Conservation (phyloP, 2,888 invertebrate genomes). For the Glaucopsyche alexis region DNA sequence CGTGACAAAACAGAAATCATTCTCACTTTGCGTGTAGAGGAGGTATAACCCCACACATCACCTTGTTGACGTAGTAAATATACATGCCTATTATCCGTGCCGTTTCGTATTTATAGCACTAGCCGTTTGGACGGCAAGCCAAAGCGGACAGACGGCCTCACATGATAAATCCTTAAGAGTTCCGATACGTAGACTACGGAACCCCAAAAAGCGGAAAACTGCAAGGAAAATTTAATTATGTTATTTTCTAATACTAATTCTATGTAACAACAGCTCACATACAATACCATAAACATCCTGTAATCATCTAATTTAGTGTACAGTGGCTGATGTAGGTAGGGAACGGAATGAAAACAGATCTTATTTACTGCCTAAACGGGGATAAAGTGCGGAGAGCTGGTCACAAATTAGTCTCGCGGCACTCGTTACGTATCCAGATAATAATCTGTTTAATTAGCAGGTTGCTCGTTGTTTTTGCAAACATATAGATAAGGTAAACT, state of each 20-base stretch:
- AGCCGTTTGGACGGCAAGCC: too few species aligned
- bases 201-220: neutral
- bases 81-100: too few species aligned
- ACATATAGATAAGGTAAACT: neutral
- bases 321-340: conserved; percentile 1
- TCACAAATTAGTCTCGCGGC: conserved; percentile 43
- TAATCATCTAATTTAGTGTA: conserved; percentile 6
- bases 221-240: too few species aligned
- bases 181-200: too few species aligned
- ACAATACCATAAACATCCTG: conserved; percentile 7
- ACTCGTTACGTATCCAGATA: conserved; percentile 50
- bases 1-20: too few species aligned
- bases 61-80: too few species aligned
- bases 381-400: conserved; percentile 22
- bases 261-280: neutral
- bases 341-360: conserved; percentile 22
- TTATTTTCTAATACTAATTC: too few species aligned
- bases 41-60: too few species aligned
- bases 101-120: too few species aligned
- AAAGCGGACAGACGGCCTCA: too few species aligned
- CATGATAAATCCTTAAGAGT: too few species aligned
- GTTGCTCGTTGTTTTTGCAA: conserved; percentile 34
- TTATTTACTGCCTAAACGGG: conserved; percentile 19
- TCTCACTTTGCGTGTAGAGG: neutral
- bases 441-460: conserved; percentile 54